These are phyloP conservation scores for Eubucco bourcierii DNA, from an alignment of 2,113 vertebrate genomes.

Conservation along the genomic window DNA sequence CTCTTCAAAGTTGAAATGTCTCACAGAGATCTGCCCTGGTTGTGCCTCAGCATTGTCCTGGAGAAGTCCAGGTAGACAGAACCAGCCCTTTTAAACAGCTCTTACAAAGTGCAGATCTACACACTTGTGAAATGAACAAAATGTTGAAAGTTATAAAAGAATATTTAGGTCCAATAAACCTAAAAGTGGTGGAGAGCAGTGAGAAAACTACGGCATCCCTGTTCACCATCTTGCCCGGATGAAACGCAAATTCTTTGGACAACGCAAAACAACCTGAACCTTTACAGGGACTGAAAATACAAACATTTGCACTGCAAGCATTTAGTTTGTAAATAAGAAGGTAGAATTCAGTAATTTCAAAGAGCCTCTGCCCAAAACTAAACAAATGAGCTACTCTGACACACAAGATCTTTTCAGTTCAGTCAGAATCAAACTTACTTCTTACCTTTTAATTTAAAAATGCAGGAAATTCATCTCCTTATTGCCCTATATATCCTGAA, in stretches of 20 bases:
- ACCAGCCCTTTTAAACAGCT: background rate
- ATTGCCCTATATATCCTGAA: background rate
- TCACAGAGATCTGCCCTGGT: background rate
- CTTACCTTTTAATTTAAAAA: background rate
- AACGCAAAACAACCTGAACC: background rate
- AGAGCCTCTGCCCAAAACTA: background rate
- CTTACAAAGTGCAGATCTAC: background rate
- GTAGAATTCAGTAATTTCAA: background rate
- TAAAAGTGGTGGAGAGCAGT: background rate
- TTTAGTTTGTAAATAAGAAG: background rate
- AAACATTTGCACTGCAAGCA: background rate
- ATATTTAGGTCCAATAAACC: background rate
- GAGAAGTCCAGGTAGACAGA: background rate
- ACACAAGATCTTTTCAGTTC: background rate
- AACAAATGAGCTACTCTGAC: background rate
- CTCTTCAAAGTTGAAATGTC: background rate
- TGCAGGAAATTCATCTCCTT: background rate
- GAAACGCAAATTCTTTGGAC: background rate
- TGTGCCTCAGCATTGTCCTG: accelerated
- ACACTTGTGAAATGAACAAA: background rate
- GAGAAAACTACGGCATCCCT: background rate
- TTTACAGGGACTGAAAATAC: background rate
- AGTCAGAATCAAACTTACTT: background rate
- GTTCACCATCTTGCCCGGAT: background rate
- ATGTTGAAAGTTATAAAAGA: background rate